Evolutionary conservation across 2,888 invertebrate genomes (phyloP).

Genomic region (Dasysyrphus tricinctus): DNA sequence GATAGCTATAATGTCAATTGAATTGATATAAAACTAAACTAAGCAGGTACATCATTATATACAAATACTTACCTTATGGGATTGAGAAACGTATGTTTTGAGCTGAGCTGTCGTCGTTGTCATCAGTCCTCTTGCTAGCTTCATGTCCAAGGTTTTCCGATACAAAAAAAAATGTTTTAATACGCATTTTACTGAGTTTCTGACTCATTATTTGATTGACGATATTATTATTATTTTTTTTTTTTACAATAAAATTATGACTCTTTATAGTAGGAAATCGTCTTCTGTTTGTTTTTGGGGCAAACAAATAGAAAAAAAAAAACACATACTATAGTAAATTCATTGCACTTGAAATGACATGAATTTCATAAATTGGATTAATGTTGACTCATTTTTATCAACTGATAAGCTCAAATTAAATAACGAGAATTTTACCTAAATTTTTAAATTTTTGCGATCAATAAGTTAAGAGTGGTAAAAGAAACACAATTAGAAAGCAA

Average conservation of each 20-base stretch:
- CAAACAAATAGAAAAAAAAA: slow-evolving; percentile 11
- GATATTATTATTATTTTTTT: neutral
- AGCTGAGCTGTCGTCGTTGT: slow-evolving; percentile 26
- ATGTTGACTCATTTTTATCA: neutral
- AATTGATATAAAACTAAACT: slow-evolving; percentile 13
- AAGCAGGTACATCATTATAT: neutral
- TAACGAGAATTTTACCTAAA: neutral
- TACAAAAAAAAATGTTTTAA: slow-evolving; percentile 5
- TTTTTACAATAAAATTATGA: slow-evolving; percentile 19
- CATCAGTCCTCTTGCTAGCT: slow-evolving; percentile 24
- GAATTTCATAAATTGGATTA: neutral
- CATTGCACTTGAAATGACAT: slow-evolving; percentile 41
- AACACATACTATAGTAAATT: neutral
- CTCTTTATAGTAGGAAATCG: slow-evolving; percentile 5
- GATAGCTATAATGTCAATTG: slow-evolving; percentile 33
- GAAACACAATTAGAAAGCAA: too few species aligned
- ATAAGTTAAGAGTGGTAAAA: too few species aligned
- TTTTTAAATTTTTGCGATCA: too few species aligned
- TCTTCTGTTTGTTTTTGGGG: neutral
- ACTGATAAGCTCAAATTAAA: neutral
- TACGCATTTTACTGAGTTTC: slow-evolving; percentile 20
- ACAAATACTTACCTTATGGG: neutral
- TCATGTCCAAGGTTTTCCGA: slow-evolving; percentile 54
- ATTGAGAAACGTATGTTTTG: neutral
- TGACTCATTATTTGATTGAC: slow-evolving; percentile 32